Conservation (phyloP, 2,888 invertebrate species). For the Cheilosia soror region DNA sequence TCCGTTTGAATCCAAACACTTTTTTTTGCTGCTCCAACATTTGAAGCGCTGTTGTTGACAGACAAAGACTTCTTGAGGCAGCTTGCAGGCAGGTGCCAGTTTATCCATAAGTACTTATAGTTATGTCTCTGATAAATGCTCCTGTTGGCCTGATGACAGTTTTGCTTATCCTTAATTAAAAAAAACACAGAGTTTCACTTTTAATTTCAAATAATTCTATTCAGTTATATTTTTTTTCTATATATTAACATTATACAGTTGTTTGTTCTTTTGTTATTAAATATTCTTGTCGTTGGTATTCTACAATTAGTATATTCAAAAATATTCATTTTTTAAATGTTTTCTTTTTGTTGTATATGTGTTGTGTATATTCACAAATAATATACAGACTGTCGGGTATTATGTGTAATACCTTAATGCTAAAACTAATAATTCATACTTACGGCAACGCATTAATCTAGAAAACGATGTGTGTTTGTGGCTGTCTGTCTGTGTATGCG, state of each 20-base stretch:
- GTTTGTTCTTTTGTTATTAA: slow-evolving; percentile 2
- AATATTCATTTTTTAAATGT: slow-evolving; percentile 60
- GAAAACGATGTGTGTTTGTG: slow-evolving; percentile 7
- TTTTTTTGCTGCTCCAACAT: too few species aligned
- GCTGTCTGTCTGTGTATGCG: slow-evolving; percentile 8
- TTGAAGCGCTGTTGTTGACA: too few species aligned
- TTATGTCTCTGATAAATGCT: too few species aligned
- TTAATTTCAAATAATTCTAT: slow-evolving; percentile 63
- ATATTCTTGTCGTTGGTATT: slow-evolving; percentile 33
- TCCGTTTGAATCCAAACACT: too few species aligned
- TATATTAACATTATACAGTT: slow-evolving; percentile 62
- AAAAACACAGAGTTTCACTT: not conserved
- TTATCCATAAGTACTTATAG: too few species aligned
- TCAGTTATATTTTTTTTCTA: slow-evolving; percentile 63
- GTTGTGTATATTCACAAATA: slow-evolving; percentile 42
- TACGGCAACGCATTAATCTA: slow-evolving; percentile 34
- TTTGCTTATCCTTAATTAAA: not conserved
- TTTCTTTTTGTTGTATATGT: slow-evolving; percentile 37
- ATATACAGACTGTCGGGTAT: slow-evolving; percentile 23
- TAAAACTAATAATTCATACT: slow-evolving; percentile 9
- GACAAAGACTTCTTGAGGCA: too few species aligned
- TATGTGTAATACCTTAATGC: slow-evolving; percentile 14
- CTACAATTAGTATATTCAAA: slow-evolving; percentile 68
- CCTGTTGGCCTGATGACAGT: too few species aligned
- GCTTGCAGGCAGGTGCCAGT: too few species aligned